phyloP scores from a whole-genome alignment of 1,140 invertebrate genomes.

The Drosophila orosa region DNA sequence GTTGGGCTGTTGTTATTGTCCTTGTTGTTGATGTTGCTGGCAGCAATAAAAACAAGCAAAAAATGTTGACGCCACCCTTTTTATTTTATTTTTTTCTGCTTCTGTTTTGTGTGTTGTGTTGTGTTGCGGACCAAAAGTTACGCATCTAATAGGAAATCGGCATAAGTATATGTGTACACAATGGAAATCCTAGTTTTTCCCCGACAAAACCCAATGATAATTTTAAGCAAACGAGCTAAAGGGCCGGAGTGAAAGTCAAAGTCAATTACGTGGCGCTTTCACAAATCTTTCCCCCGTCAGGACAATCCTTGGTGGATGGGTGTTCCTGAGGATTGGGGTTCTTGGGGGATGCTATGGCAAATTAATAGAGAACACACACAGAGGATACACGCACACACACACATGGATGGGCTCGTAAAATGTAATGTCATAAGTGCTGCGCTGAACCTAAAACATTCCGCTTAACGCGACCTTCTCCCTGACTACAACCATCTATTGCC shows the following conservation, averaged over 20 bases:
- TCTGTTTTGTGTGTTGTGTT: conserved; percentile 29
- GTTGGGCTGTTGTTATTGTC: conserved; percentile 37
- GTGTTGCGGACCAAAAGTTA: conserved; percentile 52
- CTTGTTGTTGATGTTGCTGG: conserved; percentile 66
- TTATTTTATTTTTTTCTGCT: conserved; percentile 29
- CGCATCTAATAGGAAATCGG: conserved; percentile 69
- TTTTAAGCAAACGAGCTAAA: conserved; percentile 69
- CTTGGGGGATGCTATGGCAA: conserved; percentile 67
- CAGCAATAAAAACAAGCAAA: conserved; percentile 78
- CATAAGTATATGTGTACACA: conserved; percentile 81
- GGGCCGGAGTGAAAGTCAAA: conserved; percentile 56
- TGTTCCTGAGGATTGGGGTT: neutral
- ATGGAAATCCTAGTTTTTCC: conserved; percentile 63
- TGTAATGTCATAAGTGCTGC: conserved; percentile 79
- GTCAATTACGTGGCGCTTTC: conserved; percentile 81
- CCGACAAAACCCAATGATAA: conserved; percentile 60
- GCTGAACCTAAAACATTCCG: conserved; percentile 77
- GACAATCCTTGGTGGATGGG: conserved; percentile 50
- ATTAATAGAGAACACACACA: conserved; percentile 73
- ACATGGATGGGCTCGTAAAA: conserved; percentile 55
- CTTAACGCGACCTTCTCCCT: conserved; percentile 63
- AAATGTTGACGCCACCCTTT: conserved; percentile 81
- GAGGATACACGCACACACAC: conserved; percentile 14
- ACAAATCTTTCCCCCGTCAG: conserved; percentile 72
- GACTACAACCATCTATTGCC: conserved; percentile 44